phyloP scores from a whole-genome alignment of 2,113 vertebrate genomes.

The Craseonycteris thonglongyai region DNA sequence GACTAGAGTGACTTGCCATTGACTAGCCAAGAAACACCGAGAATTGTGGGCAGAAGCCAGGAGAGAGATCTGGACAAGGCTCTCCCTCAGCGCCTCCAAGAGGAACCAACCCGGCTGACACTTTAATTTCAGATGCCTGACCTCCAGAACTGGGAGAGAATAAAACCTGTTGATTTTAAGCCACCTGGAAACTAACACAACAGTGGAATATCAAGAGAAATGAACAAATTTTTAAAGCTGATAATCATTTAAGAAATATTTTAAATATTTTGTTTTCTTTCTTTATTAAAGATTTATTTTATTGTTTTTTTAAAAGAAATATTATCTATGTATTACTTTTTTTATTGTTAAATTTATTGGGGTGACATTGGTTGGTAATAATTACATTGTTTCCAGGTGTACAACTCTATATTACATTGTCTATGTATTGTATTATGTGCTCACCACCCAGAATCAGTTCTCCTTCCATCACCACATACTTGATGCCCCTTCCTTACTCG shows the following conservation, averaged over 20 bases:
- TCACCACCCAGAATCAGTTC: too few species aligned
- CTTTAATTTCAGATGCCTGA: not conserved
- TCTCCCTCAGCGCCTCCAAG: not conserved
- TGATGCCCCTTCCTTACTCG: too few species aligned
- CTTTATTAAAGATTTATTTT: too few species aligned
- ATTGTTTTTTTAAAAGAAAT: too few species aligned
- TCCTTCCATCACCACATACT: too few species aligned
- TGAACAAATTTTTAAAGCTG: not conserved
- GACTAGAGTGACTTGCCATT: not conserved
- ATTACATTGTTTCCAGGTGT: too few species aligned
- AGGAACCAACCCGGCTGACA: not conserved
- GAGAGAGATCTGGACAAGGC: not conserved
- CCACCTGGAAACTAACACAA: not conserved
- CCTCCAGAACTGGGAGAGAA: not conserved
- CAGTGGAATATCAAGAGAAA: not conserved
- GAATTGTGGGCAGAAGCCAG: not conserved
- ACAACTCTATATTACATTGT: too few species aligned
- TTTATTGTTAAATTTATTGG: too few species aligned
- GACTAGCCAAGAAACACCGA: not conserved
- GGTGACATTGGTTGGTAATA: too few species aligned
- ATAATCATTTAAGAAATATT: not conserved
- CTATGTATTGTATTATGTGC: too few species aligned
- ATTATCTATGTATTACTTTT: too few species aligned
- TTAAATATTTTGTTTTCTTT: not conserved
- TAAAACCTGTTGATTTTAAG: not conserved